Conservation (phyloP, 2,797 vertebrate genomes). For the Dermochelys coriacea region DNA sequence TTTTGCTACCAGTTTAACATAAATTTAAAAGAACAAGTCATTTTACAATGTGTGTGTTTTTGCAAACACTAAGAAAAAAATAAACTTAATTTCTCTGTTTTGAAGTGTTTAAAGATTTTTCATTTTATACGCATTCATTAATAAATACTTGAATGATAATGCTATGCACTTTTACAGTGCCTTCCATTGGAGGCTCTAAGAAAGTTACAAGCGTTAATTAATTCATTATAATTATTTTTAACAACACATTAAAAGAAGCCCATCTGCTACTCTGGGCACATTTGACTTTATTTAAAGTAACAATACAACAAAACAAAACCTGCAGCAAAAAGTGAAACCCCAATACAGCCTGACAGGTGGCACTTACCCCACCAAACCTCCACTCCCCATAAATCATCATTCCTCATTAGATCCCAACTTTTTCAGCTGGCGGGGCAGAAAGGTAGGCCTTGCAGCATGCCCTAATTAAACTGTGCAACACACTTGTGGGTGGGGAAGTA, state of each 20-base stretch:
- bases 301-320: not conserved
- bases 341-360: not conserved
- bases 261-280: not conserved
- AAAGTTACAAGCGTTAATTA: slow-evolving; percentile 23
- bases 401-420: not conserved
- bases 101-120: slow-evolving; percentile 35
- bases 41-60: slow-evolving; percentile 39
- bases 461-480: not conserved
- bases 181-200: not conserved
- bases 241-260: not conserved
- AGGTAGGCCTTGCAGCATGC: not conserved
- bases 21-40: slow-evolving; percentile 52
- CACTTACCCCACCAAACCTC: not conserved
- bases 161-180: not conserved
- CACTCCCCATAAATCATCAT: not conserved
- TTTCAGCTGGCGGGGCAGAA: not conserved
- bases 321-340: not conserved
- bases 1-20: slow-evolving; percentile 70
- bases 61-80: slow-evolving; percentile 54
- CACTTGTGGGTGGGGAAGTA: not conserved
- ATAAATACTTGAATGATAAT: slow-evolving; percentile 45
- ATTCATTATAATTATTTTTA: slow-evolving; percentile 14
- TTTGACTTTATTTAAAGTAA: slow-evolving; percentile 8
- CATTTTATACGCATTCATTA: not conserved
- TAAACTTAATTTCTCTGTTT: slow-evolving; percentile 36